These are phyloP conservation scores for Bostrychus sinensis DNA, from an alignment of 2,113 vertebrate species.

Conservation along the genomic window DNA sequence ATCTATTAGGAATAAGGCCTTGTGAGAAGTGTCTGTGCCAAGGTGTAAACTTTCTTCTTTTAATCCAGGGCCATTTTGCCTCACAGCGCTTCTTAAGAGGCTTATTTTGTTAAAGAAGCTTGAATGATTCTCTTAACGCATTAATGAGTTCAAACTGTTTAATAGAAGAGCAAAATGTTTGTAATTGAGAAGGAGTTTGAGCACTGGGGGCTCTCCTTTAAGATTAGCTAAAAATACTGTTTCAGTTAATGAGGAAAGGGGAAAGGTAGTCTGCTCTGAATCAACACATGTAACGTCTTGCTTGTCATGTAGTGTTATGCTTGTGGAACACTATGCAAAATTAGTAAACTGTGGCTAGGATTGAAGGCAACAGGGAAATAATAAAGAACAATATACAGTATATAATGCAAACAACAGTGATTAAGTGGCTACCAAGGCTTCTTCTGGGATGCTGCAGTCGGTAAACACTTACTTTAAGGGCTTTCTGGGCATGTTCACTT, in stretches of 20 bases:
- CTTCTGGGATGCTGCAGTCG: slow-evolving; percentile 16
- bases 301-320: no score
- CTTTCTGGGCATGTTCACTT: slow-evolving; percentile 93
- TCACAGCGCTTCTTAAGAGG: slow-evolving; percentile 23
- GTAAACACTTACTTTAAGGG: slow-evolving; percentile 86
- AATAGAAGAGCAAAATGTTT: slow-evolving; percentile 31
- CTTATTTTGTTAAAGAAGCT: slow-evolving; percentile 16
- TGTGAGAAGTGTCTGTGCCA: slow-evolving; percentile 30
- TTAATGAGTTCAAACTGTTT: slow-evolving; percentile 40
- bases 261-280: slow-evolving; percentile 40
- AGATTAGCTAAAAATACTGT: slow-evolving; percentile 53
- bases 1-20: slow-evolving; percentile 9
- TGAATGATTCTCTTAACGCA: no score
- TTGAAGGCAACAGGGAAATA: slow-evolving; percentile 22
- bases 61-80: neutral
- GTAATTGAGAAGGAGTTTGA: slow-evolving; percentile 32
- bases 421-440: slow-evolving; percentile 44
- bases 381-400: slow-evolving; percentile 33
- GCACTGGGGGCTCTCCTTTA: slow-evolving; percentile 28
- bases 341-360: slow-evolving; percentile 4
- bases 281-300: slow-evolving; percentile 50
- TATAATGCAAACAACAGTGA: slow-evolving; percentile 6
- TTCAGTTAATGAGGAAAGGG: slow-evolving; percentile 51
- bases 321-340: slow-evolving; percentile 45
- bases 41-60: slow-evolving; percentile 12